Evolutionary conservation across 2,888 invertebrate species (phyloP), one percentile per base, ranked within the genome.

Genomic region (Saturnia pavonia): DNA sequence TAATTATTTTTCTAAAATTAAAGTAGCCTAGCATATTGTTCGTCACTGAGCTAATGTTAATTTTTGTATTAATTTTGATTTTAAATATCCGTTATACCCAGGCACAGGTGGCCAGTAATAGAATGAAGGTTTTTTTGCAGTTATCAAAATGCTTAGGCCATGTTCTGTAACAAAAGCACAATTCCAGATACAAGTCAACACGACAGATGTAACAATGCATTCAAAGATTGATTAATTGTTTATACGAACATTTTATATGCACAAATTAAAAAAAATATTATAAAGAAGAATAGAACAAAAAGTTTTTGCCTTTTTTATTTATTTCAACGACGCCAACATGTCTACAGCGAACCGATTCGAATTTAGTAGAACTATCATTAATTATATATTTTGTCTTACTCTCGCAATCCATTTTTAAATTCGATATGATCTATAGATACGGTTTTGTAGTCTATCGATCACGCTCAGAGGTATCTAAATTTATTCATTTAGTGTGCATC

Each of bases 311-410:
- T 87, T 14, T n/a, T n/a, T 92, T 92, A 91, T 92, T 92, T 92
- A 91, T 87, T 86, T 85, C 89, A 88, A 86, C 90, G 94, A 93
- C 94, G 94, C 94, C 93, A 92, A 87, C 88, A 81, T 93, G 94
- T 94, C 93, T 94, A 89, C 93, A 90, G 89, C 89, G 87, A 84
- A 91, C 88, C 91, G 91, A 91, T 89, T 92, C 92, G 88, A 92
- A 91, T 92, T 91, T 92, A 80, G 88, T 88, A 90, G 86, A 87
- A 84, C 85, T 84, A 92, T 91, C 92, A 94, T 94, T 93, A 93
- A 94, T 94, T 94, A 93, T 91, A 90, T 93, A 91, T 93, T 93
- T 94, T 92, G 94, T 93, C 94, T 93, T 93, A 94, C 94, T 93
- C 93, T 92, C 91, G 91, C 92, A 92, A 92, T 92, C 91, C 91